Evolutionary conservation across 1,140 invertebrate species (phyloP), one percentile per base, ranked within the genome.

Genomic region (Zelostemma sp.): DNA sequence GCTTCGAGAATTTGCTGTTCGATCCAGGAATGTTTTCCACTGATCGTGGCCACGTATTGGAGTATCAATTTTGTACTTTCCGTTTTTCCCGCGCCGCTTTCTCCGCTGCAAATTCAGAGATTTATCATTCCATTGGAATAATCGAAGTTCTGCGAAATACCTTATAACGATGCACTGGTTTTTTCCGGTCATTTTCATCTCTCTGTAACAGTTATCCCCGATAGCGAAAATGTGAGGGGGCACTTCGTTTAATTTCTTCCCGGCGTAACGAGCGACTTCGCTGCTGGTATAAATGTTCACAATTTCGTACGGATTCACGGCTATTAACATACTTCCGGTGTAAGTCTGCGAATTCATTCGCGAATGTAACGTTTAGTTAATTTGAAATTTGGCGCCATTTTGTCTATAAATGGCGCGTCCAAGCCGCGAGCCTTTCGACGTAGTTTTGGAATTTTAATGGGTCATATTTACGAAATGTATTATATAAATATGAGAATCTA

Each of bases 231-330:
- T 98, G 79, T 99, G 97, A 0, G 97, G 97, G 11, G 96, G 95
- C 40, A 98, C 81, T 86, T 98, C 96, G 0, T 97, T 97, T 69
- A 99, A 98, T 87, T 98, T 98, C 47, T 92, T 91, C 80, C 97
- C 95, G 80, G 95, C 93, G 81, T 99, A 99, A 46, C 96, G 80
- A 84, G 97, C 95, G 58, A 99, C 98, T 87, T 98, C 95, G 79
- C 99, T 96, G 2, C 91, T 92, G n/a, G 95, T 98, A 83, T 99
- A 99, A 77, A 99, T 99, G 18, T 96, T 95, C 55, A 99, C 87
- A 74, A 98, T 96, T 89, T 98, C 95, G 86, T 99, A 99, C 1
- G 97, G 97, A 88, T 99, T 99, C 16, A 99, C 96, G 38, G 97
- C 97, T 61, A 99, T 95, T 77, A 99, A 87, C 86, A 99, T 99